Evolutionary conservation across 1,140 invertebrate genomes (phyloP).

Genomic region (Pogonus chalceus): DNA sequence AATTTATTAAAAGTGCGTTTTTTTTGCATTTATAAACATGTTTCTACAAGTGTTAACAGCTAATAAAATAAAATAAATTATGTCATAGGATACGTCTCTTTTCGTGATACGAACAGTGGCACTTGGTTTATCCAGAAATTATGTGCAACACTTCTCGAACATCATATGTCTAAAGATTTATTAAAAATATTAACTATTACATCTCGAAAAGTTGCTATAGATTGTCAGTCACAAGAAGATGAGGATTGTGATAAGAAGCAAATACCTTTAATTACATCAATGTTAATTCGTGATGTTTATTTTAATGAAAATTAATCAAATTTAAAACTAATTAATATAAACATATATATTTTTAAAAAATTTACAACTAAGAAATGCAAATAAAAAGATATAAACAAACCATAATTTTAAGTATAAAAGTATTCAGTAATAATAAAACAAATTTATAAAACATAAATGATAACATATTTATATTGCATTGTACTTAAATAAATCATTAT

Average conservation of each 20-base stretch:
- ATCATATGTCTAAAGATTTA: slow-evolving; percentile 67
- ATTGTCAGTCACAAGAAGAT: slow-evolving; percentile 83
- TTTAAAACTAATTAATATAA: background rate
- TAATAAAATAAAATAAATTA: too few relatives aligned
- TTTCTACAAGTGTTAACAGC: too few relatives aligned
- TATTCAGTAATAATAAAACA: too few relatives aligned
- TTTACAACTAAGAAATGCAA: too few relatives aligned
- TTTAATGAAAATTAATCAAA: slow-evolving; percentile 21
- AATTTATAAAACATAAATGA: too few relatives aligned
- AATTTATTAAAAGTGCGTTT: too few relatives aligned
- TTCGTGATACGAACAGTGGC: slow-evolving; percentile 84
- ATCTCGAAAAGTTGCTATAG: slow-evolving; percentile 73
- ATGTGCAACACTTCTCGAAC: slow-evolving; percentile 61
- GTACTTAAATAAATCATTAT: too few relatives aligned
- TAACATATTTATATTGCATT: too few relatives aligned
- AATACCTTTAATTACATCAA: slow-evolving; percentile 87
- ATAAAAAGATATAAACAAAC: too few relatives aligned
- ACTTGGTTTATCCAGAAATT: slow-evolving; percentile 97
- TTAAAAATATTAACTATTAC: slow-evolving; percentile 84
- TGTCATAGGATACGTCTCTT: slow-evolving; percentile 87
- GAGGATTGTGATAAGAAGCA: slow-evolving; percentile 90
- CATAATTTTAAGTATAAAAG: too few relatives aligned
- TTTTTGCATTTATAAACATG: too few relatives aligned
- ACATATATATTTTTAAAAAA: too few relatives aligned
- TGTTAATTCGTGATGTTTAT: slow-evolving; percentile 70